These are phyloP conservation scores for Paramacrobiotus metropolitanus DNA, from an alignment of 1,140 invertebrate species.

Conservation along the genomic window DNA sequence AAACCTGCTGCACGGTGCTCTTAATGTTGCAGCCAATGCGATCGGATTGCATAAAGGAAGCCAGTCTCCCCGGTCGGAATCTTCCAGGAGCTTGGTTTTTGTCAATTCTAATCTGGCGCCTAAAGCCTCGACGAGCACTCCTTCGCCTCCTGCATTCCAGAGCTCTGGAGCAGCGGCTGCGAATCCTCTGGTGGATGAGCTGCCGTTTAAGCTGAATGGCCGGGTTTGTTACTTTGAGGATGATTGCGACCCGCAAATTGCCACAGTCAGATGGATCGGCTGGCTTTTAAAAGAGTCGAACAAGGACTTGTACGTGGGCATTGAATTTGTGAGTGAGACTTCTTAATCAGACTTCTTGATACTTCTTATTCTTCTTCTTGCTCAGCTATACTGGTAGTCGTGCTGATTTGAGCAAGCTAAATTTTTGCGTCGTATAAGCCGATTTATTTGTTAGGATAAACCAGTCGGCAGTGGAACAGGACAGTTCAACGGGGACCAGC, in stretches of 20 bases:
- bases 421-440: neutral
- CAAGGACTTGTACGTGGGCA: neutral
- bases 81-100: neutral
- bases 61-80: too few relatives aligned
- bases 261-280: neutral
- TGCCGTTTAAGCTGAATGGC: neutral
- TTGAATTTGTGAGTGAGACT: neutral
- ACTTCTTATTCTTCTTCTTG: too few relatives aligned
- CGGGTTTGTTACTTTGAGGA: neutral
- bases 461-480: conserved; percentile 29
- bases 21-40: too few relatives aligned
- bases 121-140: too few relatives aligned
- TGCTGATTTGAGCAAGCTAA: neutral
- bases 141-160: neutral
- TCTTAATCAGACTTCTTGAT: too few relatives aligned
- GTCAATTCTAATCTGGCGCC: neutral
- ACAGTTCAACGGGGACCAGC: conserved; percentile 24
- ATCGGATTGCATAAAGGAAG: neutral
- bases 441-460: conserved; percentile 22
- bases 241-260: neutral
- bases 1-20: too few relatives aligned
- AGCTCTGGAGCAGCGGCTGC: neutral
- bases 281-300: neutral
- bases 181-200: neutral
- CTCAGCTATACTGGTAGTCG: neutral